Percentiles rank a stretch among this genome's conserved stretches.
phyloP scores from a whole-genome alignment of 2,113 vertebrate species.

The Struthidea cinerea region DNA sequence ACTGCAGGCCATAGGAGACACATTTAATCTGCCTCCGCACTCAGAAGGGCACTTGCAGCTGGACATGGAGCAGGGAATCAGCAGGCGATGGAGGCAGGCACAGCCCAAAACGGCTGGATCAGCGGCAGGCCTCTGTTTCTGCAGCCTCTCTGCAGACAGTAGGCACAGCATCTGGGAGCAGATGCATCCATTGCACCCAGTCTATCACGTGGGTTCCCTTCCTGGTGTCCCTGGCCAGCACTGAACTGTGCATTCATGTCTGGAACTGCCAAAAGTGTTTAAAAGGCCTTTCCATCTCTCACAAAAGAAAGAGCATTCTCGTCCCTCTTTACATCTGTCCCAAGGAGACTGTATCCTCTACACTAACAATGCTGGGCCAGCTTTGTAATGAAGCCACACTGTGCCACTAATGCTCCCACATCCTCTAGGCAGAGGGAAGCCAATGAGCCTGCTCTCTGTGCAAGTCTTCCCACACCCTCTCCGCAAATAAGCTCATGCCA shows the following conservation, averaged over 20 bases:
- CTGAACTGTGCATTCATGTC: neutral
- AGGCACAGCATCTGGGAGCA: neutral
- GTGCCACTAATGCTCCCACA: neutral
- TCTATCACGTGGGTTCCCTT: neutral
- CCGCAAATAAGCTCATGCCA: neutral
- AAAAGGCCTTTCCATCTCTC: neutral
- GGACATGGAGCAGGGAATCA: neutral
- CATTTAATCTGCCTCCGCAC: neutral
- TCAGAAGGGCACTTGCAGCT: neutral
- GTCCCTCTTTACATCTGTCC: neutral
- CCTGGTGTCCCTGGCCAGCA: neutral
- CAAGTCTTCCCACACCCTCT: neutral
- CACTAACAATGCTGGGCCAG: neutral
- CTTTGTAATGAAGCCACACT: neutral
- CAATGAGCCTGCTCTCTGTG: neutral
- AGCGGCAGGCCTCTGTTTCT: neutral
- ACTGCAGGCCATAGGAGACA: neutral
- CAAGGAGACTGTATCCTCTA: neutral
- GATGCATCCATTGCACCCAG: neutral
- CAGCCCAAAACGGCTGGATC: rapidly evolving
- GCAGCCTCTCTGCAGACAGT: neutral
- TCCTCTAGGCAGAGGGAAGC: neutral
- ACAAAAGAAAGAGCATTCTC: neutral
- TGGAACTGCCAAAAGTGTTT: neutral
- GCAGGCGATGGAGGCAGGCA: neutral